phyloP scores from a whole-genome alignment of 2,113 vertebrate genomes.

The Formicarius rufipectus region DNA sequence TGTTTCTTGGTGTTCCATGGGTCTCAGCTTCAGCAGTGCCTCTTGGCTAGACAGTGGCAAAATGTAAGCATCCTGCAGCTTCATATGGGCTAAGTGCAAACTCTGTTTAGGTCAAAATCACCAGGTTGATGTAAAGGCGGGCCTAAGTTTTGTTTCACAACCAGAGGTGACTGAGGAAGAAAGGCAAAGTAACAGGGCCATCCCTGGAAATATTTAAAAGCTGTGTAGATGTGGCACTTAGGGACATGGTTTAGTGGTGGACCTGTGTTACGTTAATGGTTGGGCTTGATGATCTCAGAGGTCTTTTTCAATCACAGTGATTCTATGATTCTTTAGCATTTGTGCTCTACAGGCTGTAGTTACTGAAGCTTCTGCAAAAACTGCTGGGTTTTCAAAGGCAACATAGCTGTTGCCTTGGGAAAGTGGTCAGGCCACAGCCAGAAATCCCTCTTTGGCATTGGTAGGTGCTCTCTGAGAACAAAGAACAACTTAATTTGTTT shows the following conservation, averaged over 20 bases:
- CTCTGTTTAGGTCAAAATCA: neutral
- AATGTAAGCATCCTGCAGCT: fast-evolving
- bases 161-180: neutral
- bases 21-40: neutral
- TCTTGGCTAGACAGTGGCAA: neutral
- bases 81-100: neutral
- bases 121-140: neutral
- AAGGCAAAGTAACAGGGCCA: neutral
- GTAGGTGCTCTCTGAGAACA: neutral
- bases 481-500: constrained; percentile 13
- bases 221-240: neutral
- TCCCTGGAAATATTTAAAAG: neutral
- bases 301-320: neutral
- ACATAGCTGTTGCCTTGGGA: neutral
- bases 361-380: neutral
- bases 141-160: neutral
- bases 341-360: neutral
- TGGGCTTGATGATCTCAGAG: neutral
- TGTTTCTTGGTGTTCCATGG: neutral
- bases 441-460: neutral
- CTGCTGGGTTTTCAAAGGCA: fast-evolving
- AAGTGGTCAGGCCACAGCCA: neutral
- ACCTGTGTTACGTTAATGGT: fast-evolving
- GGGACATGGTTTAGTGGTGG: neutral
- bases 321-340: neutral